Percentiles rank a stretch among this genome's conserved stretches.
Evolutionary conservation across 2,113 vertebrate genomes (phyloP).

Genomic region (Zonotrichia leucophrys): DNA sequence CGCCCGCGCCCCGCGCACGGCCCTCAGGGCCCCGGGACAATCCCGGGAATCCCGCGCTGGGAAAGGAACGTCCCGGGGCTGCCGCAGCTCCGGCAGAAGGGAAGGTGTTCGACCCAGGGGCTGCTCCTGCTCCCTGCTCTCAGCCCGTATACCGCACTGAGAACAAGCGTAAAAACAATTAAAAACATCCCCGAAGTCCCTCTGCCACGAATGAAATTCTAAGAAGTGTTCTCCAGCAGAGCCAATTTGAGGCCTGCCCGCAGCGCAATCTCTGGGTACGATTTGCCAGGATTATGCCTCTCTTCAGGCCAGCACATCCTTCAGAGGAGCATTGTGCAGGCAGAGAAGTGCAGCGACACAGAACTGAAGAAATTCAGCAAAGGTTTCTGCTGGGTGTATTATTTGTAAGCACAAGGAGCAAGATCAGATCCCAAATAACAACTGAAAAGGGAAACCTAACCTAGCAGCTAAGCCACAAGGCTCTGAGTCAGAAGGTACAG

Average conservation of each 20-base stretch:
- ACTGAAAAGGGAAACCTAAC: background rate
- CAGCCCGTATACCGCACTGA: background rate
- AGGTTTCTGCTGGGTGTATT: background rate
- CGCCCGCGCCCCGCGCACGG: background rate
- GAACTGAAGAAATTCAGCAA: background rate
- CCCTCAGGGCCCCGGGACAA: background rate
- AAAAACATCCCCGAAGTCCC: background rate
- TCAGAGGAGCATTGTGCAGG: background rate
- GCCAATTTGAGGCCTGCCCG: background rate
- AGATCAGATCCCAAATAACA: background rate
- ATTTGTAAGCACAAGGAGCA: background rate
- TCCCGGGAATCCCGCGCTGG: background rate
- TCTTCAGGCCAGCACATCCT: background rate
- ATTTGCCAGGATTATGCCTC: background rate
- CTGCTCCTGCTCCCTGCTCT: background rate
- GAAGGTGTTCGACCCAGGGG: too few relatives aligned
- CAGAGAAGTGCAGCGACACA: background rate
- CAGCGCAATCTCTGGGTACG: background rate
- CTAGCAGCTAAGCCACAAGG: background rate
- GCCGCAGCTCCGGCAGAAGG: background rate
- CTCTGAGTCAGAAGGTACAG: background rate
- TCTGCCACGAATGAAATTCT: background rate
- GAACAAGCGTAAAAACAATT: background rate
- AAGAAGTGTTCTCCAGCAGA: background rate
- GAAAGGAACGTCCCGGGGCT: background rate